phyloP scores from a whole-genome alignment of 2,888 invertebrate species.

The Gordius sp. region DNA sequence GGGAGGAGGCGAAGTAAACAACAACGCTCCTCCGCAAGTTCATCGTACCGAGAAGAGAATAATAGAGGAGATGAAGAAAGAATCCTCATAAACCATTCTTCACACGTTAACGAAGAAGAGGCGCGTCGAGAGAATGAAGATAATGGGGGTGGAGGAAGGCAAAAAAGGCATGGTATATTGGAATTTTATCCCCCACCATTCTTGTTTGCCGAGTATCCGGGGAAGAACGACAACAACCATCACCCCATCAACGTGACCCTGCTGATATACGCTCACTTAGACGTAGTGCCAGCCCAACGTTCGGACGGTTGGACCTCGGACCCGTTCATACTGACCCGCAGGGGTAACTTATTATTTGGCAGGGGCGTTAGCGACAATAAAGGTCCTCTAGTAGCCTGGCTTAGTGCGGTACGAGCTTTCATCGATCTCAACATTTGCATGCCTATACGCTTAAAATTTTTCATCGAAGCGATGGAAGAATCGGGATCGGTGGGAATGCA shows the following conservation, averaged over 20 bases:
- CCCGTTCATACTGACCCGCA: constrained; percentile 63
- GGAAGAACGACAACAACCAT: constrained; percentile 35
- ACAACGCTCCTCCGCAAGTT: background rate
- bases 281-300: constrained; percentile 66
- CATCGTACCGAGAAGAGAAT: too few relatives aligned
- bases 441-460: constrained; percentile 47
- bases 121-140: background rate
- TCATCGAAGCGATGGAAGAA: constrained; percentile 95
- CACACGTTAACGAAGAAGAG: background rate
- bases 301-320: constrained; percentile 85
- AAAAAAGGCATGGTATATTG: too few relatives aligned
- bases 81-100: background rate
- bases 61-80: background rate
- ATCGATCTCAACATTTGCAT: constrained; percentile 42
- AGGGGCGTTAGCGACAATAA: constrained; percentile 72
- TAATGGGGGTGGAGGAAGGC: too few relatives aligned
- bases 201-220: background rate
- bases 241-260: constrained; percentile 68
- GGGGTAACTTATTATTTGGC: constrained; percentile 61
- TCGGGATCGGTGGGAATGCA: constrained; percentile 83
- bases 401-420: constrained; percentile 67
- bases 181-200: background rate
- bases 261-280: constrained; percentile 78
- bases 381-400: constrained; percentile 73
- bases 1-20: background rate